Base-by-base conservation (phyloP, 2,797 vertebrate species). In the Paratrypauchen microcephalus region DNA sequence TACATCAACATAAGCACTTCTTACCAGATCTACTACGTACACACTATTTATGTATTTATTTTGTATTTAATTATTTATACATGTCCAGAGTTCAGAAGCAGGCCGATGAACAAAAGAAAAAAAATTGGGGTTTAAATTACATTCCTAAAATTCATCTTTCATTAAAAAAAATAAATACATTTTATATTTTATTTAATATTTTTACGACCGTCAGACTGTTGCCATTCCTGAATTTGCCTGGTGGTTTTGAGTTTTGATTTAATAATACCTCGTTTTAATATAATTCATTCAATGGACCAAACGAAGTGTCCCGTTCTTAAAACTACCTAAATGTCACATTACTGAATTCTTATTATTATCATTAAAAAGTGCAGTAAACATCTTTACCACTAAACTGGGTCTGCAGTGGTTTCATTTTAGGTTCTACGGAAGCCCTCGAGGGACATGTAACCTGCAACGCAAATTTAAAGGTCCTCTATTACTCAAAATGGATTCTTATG, bases 331-430 rank as follows among this genome's bases (percentile, higher is more conserved):
- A 61, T 61, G 59, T 61, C 59, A 39, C 32, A 11, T 61, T 21
- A 39, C 59, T 61, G 59, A 61, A 61, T 61, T 61, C 39, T 61
- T 36, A 60, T 60, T 61, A 61, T 61, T 61, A 41, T 61, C 11
- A 61, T 61, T 23, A 61, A 61, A 60, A 61, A 61, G 32, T 61
- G 59, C 59, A 61, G 59, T 61, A 61, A 61, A 61, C 59, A 61
- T 61, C 59, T 61, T 39, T 39, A 41, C 83, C 82, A 84, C 88
- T 28, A 28, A 26, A 57, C 52, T n/a, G 16, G 24, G 55, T 28
- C 55, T 57, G 55, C 13, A 6, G 24, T 16, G 4, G 23, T 28
- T 57, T 57, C 5, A 15, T 57, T 28, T 56, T 4, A 19, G 16
- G 48, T 7, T 50, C 19, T 50, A 50, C 5, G 19, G 16, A 50